Base-by-base conservation (phyloP, 2,113 vertebrate genomes). In the Balaeniceps rex region DNA sequence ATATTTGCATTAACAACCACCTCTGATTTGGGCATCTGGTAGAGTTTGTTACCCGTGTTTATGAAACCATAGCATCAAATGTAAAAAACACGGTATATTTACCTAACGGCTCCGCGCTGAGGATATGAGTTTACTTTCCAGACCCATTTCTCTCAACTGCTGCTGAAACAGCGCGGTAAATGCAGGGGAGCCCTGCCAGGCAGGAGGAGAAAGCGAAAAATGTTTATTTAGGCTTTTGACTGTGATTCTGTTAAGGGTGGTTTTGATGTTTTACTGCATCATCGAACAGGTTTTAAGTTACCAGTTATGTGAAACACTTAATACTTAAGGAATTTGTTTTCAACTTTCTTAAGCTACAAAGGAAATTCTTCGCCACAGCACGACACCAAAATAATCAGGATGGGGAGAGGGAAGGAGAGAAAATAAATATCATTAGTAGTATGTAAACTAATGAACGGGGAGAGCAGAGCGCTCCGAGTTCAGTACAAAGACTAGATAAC, bases 11-110 rank as follows among this genome's bases (percentile, higher is more conserved):
- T 92, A 78, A 87, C 77, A 93, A 82, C 88, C 40, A 19, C 34
- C 90, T 88, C 95, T 34, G 69, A 93, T 94, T 82, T n/a, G 85
- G 95, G 80, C 90, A 84, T 63, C 87, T 92, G 94, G 68, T 64
- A 57, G 83, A 90, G 58, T 61, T 86, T 86, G 60, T 36, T 70
- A 49, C 70, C 77, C 87, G 1, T 28, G 25, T 81, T 94, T 82
- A 82, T 22, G 61, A 96, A 96, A 91, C 70, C 55, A 66, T 23
- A 85, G 38, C 84, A 81, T 81, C 75, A 36, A 86, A 83, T 33
- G 42, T 74, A 46, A 57, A 87, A 38, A 44, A 36, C 4, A 5
- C n/a, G 9, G 55, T 33, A 4, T 68, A 82, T 95, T 93, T 79
- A 90, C 91, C 91, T 36, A 82, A 57, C 12, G 22, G 71, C 65